These are phyloP conservation scores for Hippocampus comes DNA, from an alignment of 2,113 vertebrate genomes.

Conservation along the genomic window DNA sequence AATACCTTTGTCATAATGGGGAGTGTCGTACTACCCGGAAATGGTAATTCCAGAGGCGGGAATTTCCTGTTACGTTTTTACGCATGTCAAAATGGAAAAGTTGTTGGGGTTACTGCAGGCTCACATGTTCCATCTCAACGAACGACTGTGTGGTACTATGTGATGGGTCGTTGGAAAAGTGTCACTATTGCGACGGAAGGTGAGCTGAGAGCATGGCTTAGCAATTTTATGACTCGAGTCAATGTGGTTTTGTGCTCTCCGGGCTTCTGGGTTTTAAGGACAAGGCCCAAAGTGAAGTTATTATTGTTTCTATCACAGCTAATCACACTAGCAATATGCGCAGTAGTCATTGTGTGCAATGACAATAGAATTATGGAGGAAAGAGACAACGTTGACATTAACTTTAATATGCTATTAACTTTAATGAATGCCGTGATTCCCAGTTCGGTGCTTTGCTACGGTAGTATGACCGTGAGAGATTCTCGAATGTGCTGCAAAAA, in stretches of 20 bases:
- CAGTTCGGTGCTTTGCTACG: not conserved
- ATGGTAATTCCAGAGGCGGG: conserved; percentile 48
- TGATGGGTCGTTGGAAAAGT: not conserved
- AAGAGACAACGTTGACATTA: not conserved
- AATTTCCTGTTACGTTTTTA: conserved; percentile 32
- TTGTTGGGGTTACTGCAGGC: not conserved
- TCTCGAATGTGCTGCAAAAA: no score
- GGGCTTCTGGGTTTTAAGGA: not conserved
- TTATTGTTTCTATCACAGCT: not conserved
- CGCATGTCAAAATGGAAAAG: conserved; percentile 33
- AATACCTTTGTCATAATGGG: not conserved
- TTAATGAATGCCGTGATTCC: no score
- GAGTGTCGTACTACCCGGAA: conserved; percentile 23
- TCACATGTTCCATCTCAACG: not conserved
- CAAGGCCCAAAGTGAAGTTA: not conserved
- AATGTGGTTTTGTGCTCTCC: not conserved
- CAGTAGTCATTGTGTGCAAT: not conserved
- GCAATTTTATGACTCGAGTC: not conserved
- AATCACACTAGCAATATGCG: not conserved
- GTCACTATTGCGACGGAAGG: not conserved
- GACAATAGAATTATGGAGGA: not conserved
- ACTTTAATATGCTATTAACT: no score
- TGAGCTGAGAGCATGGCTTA: not conserved
- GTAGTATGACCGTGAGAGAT: not conserved
- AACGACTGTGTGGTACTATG: not conserved